These are phyloP conservation scores for Rhabdomys pumilio DNA, from an alignment of 2,797 vertebrate species.

Conservation along the genomic window DNA sequence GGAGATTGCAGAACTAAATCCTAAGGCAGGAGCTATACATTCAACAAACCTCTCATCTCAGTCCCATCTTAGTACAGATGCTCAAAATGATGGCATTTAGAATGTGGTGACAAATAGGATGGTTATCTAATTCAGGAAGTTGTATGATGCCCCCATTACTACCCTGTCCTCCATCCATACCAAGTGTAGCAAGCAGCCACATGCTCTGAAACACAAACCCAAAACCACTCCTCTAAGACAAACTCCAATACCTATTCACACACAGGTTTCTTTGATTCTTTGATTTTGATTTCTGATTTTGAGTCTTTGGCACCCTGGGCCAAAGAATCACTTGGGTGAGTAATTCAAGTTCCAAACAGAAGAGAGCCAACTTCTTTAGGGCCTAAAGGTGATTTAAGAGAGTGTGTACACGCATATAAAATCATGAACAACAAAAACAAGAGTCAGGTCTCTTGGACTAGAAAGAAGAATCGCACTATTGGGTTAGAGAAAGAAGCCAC, in stretches of 20 bases:
- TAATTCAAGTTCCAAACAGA: slow-evolving; percentile 71
- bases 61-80: slow-evolving; percentile 66
- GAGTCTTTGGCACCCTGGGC: not conserved
- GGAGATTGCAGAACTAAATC: slow-evolving; percentile 64
- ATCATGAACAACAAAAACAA: slow-evolving; percentile 26
- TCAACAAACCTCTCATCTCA: slow-evolving; percentile 8
- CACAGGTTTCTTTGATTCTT: not conserved
- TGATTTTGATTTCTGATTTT: no score
- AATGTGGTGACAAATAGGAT: slow-evolving; percentile 48
- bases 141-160: slow-evolving; percentile 51
- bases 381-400: slow-evolving; percentile 39
- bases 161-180: slow-evolving; percentile 46
- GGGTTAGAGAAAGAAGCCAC: slow-evolving; percentile 17
- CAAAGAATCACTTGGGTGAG: slow-evolving; percentile 59
- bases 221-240: slow-evolving; percentile 45
- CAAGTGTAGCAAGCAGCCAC: slow-evolving; percentile 37
- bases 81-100: slow-evolving; percentile 54
- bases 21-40: slow-evolving; percentile 51
- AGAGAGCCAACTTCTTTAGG: slow-evolving; percentile 8
- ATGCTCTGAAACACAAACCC: slow-evolving; percentile 51
- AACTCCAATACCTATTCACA: slow-evolving; percentile 57
- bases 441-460: slow-evolving; percentile 19
- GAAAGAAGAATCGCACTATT: not conserved
- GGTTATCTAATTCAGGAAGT: slow-evolving; percentile 12
- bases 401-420: not conserved